Base-by-base conservation (phyloP, 2,113 vertebrate species). In the Brevimyrus niger region DNA sequence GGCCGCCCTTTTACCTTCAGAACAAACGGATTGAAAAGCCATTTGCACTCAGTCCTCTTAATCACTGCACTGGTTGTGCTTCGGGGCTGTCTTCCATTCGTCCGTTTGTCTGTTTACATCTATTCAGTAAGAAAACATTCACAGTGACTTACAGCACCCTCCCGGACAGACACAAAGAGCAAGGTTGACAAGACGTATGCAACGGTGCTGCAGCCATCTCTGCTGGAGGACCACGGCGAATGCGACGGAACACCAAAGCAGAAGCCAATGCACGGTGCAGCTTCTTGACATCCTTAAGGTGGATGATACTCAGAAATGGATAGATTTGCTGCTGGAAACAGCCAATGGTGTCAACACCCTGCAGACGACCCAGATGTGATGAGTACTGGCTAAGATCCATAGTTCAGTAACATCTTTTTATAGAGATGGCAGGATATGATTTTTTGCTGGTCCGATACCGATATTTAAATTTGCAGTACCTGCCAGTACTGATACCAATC, bases 11-110 rank as follows among this genome's bases (percentile, higher is more conserved):
- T 89, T 92, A 91, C 91, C 91, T 92, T 80, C 86, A 47, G 69
- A 83, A 90, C 80, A 61, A 58, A 91, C 65, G 89, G 90, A 92
- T 91, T 91, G 89, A 91, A 91, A 91, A 91, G 86, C 48, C 88
- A 88, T 90, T 90, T 85, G 88, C 48, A 19, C 61, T 89, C 85
- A 55, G 88, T 89, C 83, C 86, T 90, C 89, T 89, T 76, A 89
- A 88, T 88, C 31, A 17, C 85, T 83, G 46, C 86, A 42, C 91
- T 91, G 76, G 88, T 86, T 89, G 86, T 46, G 73, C 87, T 84
- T 91, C 69, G 53, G 61, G 76, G 89, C 87, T 86, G 86, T 58
- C 27, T 83, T 92, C 90, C 48, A 86, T 88, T 48, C 86, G 44
- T 46, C 42, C 11, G 61, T 9, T 47, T 47, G 44, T 23, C 42